A percentile compares a stretch with the other conserved stretches of the same genome.
Evolutionary conservation across 2,113 vertebrate species (phyloP).

Genomic region (Nothobranchius kuhntae): DNA sequence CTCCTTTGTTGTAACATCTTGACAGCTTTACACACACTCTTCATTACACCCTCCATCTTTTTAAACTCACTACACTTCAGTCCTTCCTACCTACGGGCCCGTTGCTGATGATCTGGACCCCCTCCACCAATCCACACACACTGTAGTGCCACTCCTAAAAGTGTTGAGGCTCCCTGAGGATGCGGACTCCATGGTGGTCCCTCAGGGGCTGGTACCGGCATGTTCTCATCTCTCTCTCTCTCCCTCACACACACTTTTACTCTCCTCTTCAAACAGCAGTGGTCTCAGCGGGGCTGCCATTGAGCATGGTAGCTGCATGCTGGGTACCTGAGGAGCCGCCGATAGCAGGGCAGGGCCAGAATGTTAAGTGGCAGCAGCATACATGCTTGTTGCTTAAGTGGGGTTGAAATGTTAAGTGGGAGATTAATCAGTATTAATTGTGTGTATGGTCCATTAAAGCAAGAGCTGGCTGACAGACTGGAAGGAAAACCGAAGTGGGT

Average conservation of each 20-base stretch:
- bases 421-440: conserved; percentile 76
- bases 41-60: conserved; percentile 31
- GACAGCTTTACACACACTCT: conserved; percentile 13
- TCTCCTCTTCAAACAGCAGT: conserved; percentile 62
- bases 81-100: conserved; percentile 36
- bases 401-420: conserved; percentile 70
- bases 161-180: conserved; percentile 55
- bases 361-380: conserved; percentile 62
- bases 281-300: conserved; percentile 71
- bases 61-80: conserved; percentile 32
- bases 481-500: conserved; percentile 4
- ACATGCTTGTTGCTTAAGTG: conserved; percentile 54
- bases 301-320: conserved; percentile 44
- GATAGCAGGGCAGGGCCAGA: conserved; percentile 56
- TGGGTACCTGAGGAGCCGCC: conserved; percentile 69
- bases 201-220: conserved; percentile 41
- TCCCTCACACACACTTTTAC: conserved; percentile 26
- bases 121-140: conserved; percentile 15
- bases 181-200: conserved; percentile 45
- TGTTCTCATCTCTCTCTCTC: conserved; percentile 30
- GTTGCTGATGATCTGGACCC: conserved; percentile 40
- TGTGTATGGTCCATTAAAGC: conserved; percentile 69
- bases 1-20: conserved; percentile 8
- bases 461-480: conserved; percentile 53
- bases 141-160: conserved; percentile 64